Base-by-base conservation (phyloP, 2,797 vertebrate genomes). In the Sebastes baramenuke region DNA sequence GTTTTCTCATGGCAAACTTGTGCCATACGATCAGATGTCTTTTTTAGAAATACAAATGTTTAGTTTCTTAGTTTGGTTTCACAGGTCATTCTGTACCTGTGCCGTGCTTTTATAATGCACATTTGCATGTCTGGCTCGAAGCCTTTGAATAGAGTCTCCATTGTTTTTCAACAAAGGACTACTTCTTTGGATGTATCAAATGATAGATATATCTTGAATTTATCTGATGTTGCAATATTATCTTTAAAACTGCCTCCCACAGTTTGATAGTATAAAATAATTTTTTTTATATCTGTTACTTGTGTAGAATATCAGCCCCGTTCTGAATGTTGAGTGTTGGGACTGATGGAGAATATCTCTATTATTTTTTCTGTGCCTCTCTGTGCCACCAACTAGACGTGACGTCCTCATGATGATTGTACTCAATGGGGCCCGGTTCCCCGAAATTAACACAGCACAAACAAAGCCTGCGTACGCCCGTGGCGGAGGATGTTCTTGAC, bases 321-420 rank as follows among this genome's bases (percentile, higher is more conserved):
- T 25, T 32, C 20, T 76, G 32, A 20, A 60, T 20, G n/a, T 67
- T 42, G 34, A 52, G 54, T 22, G 42, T 25, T 7, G 18, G 6
- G 34, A 71, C 30, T 27, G 36, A 36, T n/a, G 34, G 61, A 61
- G 32, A 62, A 64, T 29, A 16, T 77, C 42, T 75, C 25, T 54
- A 22, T 67, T 77, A 10, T 20, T 60, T 82, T 77, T 77, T 70
- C 64, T 73, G 79, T 80, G 84, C 77, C 73, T 89, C 75, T 85
- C 67, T 78, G 81, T 88, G 80, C 84, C 86, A 66, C 74, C 69
- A 69, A 75, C 64, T 58, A 58, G 80, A 72, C 22, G 34, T 69
- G 71, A 82, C 6, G 55, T 75, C 66, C 49, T 85, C 18, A 20
- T 81, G 52, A 88, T 78, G 81, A 92, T 85, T 92, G 87, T 85